A percentile compares a stretch with the other conserved stretches of the same genome.
Evolutionary conservation across 2,888 invertebrate genomes (phyloP).

Genomic region (Limnephilus lunatus): DNA sequence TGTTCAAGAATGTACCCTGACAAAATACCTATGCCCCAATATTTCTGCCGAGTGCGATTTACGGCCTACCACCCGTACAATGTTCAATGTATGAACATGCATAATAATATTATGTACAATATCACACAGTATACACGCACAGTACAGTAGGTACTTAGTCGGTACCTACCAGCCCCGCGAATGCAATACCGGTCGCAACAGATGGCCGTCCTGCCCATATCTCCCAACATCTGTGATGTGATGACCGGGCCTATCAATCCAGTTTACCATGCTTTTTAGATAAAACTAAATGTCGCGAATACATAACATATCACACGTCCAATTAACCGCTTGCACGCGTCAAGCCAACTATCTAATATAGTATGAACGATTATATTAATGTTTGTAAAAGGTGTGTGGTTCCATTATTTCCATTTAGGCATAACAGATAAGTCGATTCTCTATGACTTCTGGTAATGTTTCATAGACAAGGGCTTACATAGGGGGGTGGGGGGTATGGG

Average conservation of each 20-base stretch:
- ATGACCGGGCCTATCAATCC: slow-evolving; percentile 19
- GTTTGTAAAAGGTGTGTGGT: background rate
- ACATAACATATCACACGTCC: slow-evolving; percentile 15
- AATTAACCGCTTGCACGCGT: background rate
- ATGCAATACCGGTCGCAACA: slow-evolving; percentile 17
- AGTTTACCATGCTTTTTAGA: slow-evolving; percentile 34
- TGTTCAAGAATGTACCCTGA: background rate
- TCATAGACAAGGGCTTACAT: too few species aligned
- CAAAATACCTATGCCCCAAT: background rate
- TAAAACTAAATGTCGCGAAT: slow-evolving; percentile 12
- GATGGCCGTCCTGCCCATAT: slow-evolving; percentile 39
- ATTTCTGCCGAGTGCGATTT: background rate
- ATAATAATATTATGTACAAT: background rate
- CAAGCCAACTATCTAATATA: background rate
- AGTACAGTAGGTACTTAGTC: background rate
- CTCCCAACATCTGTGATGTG: slow-evolving; percentile 28
- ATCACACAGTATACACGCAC: background rate
- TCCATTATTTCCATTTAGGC: background rate
- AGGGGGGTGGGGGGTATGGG: too few species aligned
- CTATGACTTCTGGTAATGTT: background rate
- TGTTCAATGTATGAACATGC: background rate
- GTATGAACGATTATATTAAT: background rate
- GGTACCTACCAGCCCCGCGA: background rate
- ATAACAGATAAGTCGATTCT: background rate
- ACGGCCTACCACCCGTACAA: background rate